Evolutionary conservation across 2,113 vertebrate genomes (phyloP).

Genomic region (Phasianus colchicus): DNA sequence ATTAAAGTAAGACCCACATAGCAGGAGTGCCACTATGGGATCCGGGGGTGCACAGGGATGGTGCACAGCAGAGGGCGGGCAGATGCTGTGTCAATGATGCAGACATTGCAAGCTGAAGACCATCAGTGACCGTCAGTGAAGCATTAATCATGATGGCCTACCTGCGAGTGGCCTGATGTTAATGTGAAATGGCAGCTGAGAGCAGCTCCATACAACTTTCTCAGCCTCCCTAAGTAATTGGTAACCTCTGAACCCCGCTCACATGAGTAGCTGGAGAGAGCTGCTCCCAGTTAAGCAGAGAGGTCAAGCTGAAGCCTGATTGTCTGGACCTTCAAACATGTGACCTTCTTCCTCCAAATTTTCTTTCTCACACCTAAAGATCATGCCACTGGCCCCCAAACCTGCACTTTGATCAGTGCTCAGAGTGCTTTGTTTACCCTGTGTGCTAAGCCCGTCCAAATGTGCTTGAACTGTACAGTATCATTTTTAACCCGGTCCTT

Average conservation of each 20-base stretch:
- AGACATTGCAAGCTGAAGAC: slow-evolving; percentile 40
- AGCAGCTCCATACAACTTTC: slow-evolving; percentile 85
- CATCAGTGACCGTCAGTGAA: background rate
- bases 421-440: slow-evolving; percentile 70
- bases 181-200: slow-evolving; percentile 86
- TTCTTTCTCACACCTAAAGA: slow-evolving; percentile 77
- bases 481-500: slow-evolving; percentile 37
- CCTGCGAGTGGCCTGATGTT: slow-evolving; percentile 81
- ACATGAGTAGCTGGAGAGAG: slow-evolving; percentile 74
- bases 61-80: background rate
- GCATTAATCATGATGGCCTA: slow-evolving; percentile 67
- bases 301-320: slow-evolving; percentile 74
- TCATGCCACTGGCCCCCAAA: slow-evolving; percentile 62
- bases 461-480: slow-evolving; percentile 58
- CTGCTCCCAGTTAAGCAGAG: slow-evolving; percentile 61
- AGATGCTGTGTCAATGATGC: background rate
- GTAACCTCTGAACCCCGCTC: slow-evolving; percentile 88
- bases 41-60: rapidly evolving
- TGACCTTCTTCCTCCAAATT: slow-evolving; percentile 72
- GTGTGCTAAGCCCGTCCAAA: slow-evolving; percentile 60
- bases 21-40: background rate
- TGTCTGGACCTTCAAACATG: slow-evolving; percentile 68
- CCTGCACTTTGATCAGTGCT: slow-evolving; percentile 46
- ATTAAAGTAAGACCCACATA: background rate
- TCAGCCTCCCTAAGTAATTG: slow-evolving; percentile 90